A percentile compares a stretch with the other conserved stretches of the same genome.
Conservation (phyloP, 2,888 invertebrate genomes). For the Hypomecis atomaria region DNA sequence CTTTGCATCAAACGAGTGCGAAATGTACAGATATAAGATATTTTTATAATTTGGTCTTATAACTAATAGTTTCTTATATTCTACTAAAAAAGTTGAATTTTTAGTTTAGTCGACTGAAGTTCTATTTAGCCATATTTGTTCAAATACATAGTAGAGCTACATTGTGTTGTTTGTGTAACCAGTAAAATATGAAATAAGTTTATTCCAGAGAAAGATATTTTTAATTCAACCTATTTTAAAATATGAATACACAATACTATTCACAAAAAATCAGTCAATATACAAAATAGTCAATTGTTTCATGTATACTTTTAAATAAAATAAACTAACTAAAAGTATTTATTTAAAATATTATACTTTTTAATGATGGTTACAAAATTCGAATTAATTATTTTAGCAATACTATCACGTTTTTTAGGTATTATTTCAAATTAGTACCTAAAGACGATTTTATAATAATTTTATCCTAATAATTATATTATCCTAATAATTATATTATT, state of each 20-base stretch:
- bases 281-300: too few species aligned
- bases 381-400: not conserved
- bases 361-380: not conserved
- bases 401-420: conserved; percentile 12
- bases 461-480: not conserved
- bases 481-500: not conserved
- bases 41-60: not conserved
- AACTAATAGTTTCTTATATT: not conserved
- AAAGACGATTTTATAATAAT: not conserved
- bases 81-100: too few species aligned
- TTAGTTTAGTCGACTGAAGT: too few species aligned
- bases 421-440: not conserved
- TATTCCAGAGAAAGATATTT: too few species aligned
- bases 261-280: too few species aligned
- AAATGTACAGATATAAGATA: conserved; percentile 55
- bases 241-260: too few species aligned
- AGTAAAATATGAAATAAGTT: too few species aligned
- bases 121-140: too few species aligned
- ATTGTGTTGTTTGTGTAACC: too few species aligned
- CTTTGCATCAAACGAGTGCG: conserved; percentile 65
- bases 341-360: not conserved
- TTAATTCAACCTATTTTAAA: too few species aligned
- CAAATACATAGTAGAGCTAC: too few species aligned
- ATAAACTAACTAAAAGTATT: not conserved
- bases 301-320: too few species aligned